Evolutionary conservation across 2,113 vertebrate species (phyloP).

Genomic region (Calidris pygmaea): DNA sequence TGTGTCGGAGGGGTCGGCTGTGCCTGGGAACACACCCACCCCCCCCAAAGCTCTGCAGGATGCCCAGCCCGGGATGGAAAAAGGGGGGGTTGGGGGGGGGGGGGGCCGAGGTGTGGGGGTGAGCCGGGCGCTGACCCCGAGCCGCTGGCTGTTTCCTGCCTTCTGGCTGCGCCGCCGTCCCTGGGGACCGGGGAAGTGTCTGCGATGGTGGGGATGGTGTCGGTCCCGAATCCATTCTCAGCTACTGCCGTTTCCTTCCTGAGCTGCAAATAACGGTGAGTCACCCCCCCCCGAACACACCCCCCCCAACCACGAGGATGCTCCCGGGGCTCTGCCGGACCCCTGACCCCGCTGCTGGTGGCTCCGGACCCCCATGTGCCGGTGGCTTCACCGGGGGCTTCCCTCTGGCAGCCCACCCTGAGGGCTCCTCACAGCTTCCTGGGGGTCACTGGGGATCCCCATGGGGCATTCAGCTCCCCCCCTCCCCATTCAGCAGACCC

Average conservation of each 20-base stretch:
- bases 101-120: background rate
- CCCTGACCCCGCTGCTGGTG: too few relatives aligned
- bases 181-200: background rate
- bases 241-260: slow-evolving; percentile 52
- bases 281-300: background rate
- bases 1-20: background rate
- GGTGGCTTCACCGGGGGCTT: too few relatives aligned
- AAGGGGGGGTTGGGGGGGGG: too few relatives aligned
- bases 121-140: background rate
- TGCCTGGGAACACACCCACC: background rate
- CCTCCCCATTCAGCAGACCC: too few relatives aligned
- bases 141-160: background rate
- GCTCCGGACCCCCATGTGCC: too few relatives aligned
- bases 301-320: background rate
- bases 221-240: slow-evolving; percentile 4
- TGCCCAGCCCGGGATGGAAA: background rate
- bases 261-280: slow-evolving; percentile 44
- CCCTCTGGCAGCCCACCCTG: too few relatives aligned
- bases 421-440: too few relatives aligned
- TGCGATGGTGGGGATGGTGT: background rate
- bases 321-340: too few relatives aligned
- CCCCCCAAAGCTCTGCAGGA: background rate
- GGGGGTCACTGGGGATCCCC: too few relatives aligned
- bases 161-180: background rate
- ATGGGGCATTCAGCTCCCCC: too few relatives aligned